Conservation (phyloP, 2,113 vertebrate genomes). For the Rhegmatorhina hoffmannsi region DNA sequence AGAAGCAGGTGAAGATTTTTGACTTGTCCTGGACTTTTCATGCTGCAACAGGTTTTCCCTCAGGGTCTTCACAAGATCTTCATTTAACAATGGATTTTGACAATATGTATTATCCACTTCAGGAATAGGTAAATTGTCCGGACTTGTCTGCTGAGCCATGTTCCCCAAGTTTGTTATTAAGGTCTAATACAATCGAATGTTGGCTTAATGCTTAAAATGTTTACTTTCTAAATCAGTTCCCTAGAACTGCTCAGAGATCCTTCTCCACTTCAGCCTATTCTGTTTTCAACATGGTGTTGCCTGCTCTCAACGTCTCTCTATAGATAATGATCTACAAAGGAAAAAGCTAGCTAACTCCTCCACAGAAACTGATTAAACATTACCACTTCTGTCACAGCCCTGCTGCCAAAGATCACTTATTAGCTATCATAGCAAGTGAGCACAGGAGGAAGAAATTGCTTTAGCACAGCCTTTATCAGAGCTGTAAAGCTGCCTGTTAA, state of each 20-base stretch:
- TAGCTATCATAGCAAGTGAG: conserved; percentile 61
- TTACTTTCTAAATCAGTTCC: neutral
- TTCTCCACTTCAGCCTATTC: conserved; percentile 43
- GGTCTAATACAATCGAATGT: neutral
- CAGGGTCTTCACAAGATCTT: conserved; percentile 95
- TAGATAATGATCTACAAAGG: conserved; percentile 69
- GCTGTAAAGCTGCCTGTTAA: conserved; percentile 72
- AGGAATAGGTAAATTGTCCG: conserved; percentile 87
- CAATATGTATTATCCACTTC: conserved; percentile 84
- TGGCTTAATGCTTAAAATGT: neutral
- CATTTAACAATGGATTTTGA: conserved; percentile 89
- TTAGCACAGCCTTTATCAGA: conserved; percentile 58
- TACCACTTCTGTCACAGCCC: conserved; percentile 62
- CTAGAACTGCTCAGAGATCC: conserved; percentile 6
- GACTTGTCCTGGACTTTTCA: conserved; percentile 83
- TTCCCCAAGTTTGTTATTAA: conserved; percentile 50
- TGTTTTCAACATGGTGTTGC: conserved; percentile 29
- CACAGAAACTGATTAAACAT: conserved; percentile 67
- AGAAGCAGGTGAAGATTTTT: conserved; percentile 87
- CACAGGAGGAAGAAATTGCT: conserved; percentile 57
- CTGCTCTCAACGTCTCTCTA: conserved; percentile 51
- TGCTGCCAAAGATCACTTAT: conserved; percentile 68
- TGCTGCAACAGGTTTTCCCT: conserved; percentile 96
- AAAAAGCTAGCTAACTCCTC: conserved; percentile 64
- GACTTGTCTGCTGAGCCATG: conserved; percentile 92